Evolutionary conservation across 1,140 invertebrate genomes (phyloP).

Genomic region (Andrena cerasifolii): DNA sequence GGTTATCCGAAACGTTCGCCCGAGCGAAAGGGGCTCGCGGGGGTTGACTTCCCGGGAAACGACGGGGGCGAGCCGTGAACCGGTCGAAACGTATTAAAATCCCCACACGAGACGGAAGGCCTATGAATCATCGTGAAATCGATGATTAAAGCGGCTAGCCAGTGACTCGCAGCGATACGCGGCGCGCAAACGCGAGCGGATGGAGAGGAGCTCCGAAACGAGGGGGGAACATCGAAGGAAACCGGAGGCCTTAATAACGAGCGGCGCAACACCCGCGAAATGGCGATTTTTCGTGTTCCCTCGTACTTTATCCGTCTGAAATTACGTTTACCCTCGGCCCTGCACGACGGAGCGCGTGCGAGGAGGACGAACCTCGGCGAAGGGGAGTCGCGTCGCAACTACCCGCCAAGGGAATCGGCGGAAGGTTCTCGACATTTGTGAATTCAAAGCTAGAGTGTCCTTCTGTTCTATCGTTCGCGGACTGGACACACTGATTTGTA

Average conservation of each 20-base stretch:
- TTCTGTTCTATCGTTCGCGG: too few species aligned
- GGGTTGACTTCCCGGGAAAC: neutral
- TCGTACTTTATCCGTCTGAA: constrained; percentile 74
- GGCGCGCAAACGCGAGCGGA: constrained; percentile 17
- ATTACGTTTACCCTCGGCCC: constrained; percentile 74
- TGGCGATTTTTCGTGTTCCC: constrained; percentile 78
- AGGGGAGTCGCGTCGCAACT: constrained; percentile 23
- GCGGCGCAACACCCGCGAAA: constrained; percentile 72
- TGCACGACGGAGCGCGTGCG: constrained; percentile 57
- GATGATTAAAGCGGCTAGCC: constrained; percentile 57
- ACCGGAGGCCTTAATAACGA: constrained; percentile 72
- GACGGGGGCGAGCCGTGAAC: constrained; percentile 38
- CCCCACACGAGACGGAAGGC: constrained; percentile 50
- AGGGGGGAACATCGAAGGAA: constrained; percentile 22
- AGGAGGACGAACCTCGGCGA: constrained; percentile 50
- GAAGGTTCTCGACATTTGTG: neutral
- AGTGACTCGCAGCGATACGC: constrained; percentile 24
- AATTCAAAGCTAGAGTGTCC: neutral
- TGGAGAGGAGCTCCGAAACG: constrained; percentile 31
- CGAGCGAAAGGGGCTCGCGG: constrained; percentile 29
- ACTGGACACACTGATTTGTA: too few species aligned
- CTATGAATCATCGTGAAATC: constrained; percentile 61
- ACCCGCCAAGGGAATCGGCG: constrained; percentile 20
- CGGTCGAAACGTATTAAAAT: constrained; percentile 50
- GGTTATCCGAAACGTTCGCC: neutral